Evolutionary conservation across 2,888 invertebrate genomes (phyloP), one percentile per base, ranked within the genome.

Genomic region (Melieria omissa): DNA sequence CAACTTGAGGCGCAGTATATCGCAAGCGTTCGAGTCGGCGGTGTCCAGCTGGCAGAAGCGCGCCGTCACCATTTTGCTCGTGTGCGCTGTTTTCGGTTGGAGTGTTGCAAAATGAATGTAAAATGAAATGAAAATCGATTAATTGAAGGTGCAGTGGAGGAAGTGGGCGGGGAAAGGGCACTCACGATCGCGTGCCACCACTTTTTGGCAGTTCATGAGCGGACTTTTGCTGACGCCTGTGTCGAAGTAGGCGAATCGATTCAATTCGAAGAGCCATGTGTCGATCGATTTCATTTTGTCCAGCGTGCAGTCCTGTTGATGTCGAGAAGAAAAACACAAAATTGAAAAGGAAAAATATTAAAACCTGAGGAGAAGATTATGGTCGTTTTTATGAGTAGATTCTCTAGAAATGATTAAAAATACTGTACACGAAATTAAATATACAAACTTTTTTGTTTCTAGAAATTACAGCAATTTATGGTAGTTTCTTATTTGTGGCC

Each of bases 191-290:
- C 80, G 80, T 65, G 85, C 86, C 64, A 86, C 83, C 42, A 87
- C 85, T 76, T 88, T 88, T 78, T 87, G 87, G 75, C 87, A 88
- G 73, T 84, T 84, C 85, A 87, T 86, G 3, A 86, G 78, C 3
- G 86, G 86, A 77, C 79, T 79, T 62, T 83, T 83, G 60, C 78
- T 80, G 67, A 78, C 76, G 52, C 82, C 82, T 16, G 80, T 81
- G 47, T 83, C 82, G 60, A 84, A 84, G 66, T 85, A 86, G 1
- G 82, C 79, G 62, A 87, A 82, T 75, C 83, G 88, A 87, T 78
- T 89, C 85, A 86, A 74, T 9, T 86, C 82, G 60, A 85, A 83
- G 3, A 86, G 82, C 86, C 86, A 86, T 9, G 86, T 83, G 71
- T 84, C 80, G 65, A 84, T 76, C 3, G 84, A 82, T 74, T 80